phyloP scores from a whole-genome alignment of 2,797 vertebrate genomes.

The Leptodactylus fallax region DNA sequence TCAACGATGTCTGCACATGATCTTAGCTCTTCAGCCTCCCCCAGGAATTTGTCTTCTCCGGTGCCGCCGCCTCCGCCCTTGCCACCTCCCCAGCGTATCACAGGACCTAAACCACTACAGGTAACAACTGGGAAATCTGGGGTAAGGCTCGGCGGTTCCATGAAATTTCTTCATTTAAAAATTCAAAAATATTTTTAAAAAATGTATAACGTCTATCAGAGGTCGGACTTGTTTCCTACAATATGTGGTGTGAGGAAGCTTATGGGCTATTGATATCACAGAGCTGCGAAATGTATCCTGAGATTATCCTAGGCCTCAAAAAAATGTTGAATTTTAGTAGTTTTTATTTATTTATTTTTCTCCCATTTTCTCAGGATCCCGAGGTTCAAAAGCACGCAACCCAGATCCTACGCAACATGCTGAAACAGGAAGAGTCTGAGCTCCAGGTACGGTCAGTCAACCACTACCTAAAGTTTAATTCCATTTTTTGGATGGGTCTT shows the following conservation, averaged over 20 bases:
- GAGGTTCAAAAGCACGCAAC: slow-evolving; percentile 91
- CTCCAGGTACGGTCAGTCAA: slow-evolving; percentile 79
- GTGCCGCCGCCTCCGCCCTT: slow-evolving; percentile 79
- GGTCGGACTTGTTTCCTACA: background rate
- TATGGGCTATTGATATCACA: too few species aligned
- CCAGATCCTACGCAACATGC: slow-evolving; percentile 92
- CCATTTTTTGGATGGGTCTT: background rate
- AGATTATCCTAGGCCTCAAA: background rate
- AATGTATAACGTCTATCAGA: background rate
- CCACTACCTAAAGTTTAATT: too few species aligned
- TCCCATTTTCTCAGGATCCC: slow-evolving; percentile 77
- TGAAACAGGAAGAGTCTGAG: slow-evolving; percentile 90
- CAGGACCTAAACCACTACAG: slow-evolving; percentile 88
- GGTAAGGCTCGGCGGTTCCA: background rate
- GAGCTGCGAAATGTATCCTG: background rate
- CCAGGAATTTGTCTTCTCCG: slow-evolving; percentile 66
- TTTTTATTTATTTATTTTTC: too few species aligned
- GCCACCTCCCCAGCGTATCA: slow-evolving; percentile 82
- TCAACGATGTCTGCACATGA: slow-evolving; percentile 67
- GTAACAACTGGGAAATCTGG: slow-evolving; percentile 66
- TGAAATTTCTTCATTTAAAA: background rate
- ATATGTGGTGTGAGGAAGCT: background rate
- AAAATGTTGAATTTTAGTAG: background rate
- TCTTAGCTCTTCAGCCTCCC: slow-evolving; percentile 19
- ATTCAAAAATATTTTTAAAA: background rate